Conservation (phyloP, 2,797 vertebrate species). For the Synaphobranchus kaupii region DNA sequence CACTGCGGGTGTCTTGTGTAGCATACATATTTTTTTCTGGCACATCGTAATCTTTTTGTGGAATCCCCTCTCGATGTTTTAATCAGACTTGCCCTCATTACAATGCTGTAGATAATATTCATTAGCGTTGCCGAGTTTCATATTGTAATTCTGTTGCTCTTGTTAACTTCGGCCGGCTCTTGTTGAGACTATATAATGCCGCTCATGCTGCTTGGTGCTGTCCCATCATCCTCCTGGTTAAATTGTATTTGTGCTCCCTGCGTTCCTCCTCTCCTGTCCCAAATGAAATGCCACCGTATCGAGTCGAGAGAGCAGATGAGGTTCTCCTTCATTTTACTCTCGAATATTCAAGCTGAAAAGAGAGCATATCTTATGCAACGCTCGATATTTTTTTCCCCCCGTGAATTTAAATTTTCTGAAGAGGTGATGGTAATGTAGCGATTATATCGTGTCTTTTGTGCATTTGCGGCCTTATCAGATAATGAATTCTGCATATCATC, state of each 20-base stretch:
- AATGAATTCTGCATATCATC: not conserved
- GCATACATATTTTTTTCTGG: not conserved
- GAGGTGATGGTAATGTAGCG: not conserved
- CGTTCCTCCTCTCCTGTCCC: not conserved
- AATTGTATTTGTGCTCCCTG: not conserved
- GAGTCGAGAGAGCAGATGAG: not conserved
- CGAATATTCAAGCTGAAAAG: not conserved
- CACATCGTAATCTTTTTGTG: not conserved
- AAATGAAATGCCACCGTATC: not conserved
- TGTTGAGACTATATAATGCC: not conserved
- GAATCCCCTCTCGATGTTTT: not conserved
- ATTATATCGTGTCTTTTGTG: not conserved
- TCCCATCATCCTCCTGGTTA: not conserved
- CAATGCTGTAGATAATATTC: not conserved
- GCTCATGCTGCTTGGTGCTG: not conserved
- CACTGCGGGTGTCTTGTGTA: not conserved
- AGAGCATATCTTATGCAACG: not conserved
- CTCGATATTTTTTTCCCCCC: not conserved
- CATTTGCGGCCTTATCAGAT: not conserved
- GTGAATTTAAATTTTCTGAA: not conserved
- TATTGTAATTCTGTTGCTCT: not conserved
- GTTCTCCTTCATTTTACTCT: not conserved
- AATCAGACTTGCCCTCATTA: not conserved
- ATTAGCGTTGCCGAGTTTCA: not conserved
- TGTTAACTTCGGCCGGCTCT: not conserved